Percentiles rank a stretch among this genome's conserved stretches.
Evolutionary conservation across 23 tunicate genomes (phyloP).

Genomic region (Clavelina lepadiformis): DNA sequence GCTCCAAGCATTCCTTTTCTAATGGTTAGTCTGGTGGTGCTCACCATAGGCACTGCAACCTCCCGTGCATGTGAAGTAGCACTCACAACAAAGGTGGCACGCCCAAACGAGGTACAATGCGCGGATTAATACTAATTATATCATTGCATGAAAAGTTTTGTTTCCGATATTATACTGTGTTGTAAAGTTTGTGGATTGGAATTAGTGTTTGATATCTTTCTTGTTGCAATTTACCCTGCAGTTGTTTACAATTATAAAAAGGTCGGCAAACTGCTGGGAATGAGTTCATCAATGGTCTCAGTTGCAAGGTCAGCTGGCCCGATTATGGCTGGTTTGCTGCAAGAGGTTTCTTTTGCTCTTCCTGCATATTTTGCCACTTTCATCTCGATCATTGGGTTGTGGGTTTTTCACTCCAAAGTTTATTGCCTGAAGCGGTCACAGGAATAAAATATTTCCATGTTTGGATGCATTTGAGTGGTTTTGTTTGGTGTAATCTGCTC

Average conservation of each 20-base stretch:
- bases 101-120: no score
- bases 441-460: no score
- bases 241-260: slow-evolving; percentile 13
- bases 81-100: slow-evolving; percentile 34
- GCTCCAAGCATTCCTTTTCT: slow-evolving; percentile 16
- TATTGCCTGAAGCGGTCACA: no score
- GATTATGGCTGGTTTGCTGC: slow-evolving; percentile 37
- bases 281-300: slow-evolving; percentile 47
- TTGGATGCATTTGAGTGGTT: no score
- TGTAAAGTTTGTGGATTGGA: no score
- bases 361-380: slow-evolving; percentile 17
- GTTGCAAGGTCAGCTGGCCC: slow-evolving; percentile 52
- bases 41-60: slow-evolving; percentile 43
- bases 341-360: slow-evolving; percentile 44
- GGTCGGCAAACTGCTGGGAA: slow-evolving; percentile 41
- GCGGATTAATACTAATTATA: no score
- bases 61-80: slow-evolving; percentile 53
- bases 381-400: slow-evolving; percentile 11
- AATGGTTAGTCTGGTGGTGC: slow-evolving; percentile 26
- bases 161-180: no score
- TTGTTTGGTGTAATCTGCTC: no score
- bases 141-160: no score
- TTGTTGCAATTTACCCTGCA: neutral
- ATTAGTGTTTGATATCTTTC: neutral
- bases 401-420: slow-evolving; percentile 2